Percentiles rank a stretch among this genome's conserved stretches.
These are phyloP conservation scores for Rhinoderma darwinii DNA, from an alignment of 2,113 vertebrate species.

Conservation along the genomic window DNA sequence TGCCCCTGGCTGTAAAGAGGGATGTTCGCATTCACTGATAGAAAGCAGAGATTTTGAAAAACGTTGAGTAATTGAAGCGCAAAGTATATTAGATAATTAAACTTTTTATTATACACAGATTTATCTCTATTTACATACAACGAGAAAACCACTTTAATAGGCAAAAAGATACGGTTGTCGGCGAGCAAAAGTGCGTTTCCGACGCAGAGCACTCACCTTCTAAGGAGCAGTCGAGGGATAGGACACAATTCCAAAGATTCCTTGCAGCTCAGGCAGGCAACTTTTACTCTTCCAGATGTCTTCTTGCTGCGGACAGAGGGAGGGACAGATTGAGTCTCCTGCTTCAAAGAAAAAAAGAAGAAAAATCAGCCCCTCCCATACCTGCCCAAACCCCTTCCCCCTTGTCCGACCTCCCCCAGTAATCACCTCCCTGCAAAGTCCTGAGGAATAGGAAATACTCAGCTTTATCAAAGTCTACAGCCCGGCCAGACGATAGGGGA, in stretches of 20 bases:
- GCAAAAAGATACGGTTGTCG: too few species aligned
- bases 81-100: too few species aligned
- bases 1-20: background rate
- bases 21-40: background rate
- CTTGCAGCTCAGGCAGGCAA: background rate
- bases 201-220: background rate
- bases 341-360: constrained; percentile 15
- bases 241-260: background rate
- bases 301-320: background rate
- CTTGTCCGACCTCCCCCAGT: constrained; percentile 3
- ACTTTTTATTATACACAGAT: too few species aligned
- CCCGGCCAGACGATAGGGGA: background rate
- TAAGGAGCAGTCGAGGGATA: background rate
- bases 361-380: constrained; percentile 27
- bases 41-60: background rate
- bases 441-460: background rate
- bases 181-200: background rate
- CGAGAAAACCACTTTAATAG: too few species aligned
- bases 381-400: constrained; percentile 17
- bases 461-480: background rate
- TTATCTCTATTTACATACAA: too few species aligned
- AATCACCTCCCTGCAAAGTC: constrained; percentile 7
- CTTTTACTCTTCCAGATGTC: constrained; percentile 18
- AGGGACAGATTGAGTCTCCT: background rate
- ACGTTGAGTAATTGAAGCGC: background rate